Conservation (phyloP, 1,140 invertebrate genomes). For the Geopemphigus sp. region DNA sequence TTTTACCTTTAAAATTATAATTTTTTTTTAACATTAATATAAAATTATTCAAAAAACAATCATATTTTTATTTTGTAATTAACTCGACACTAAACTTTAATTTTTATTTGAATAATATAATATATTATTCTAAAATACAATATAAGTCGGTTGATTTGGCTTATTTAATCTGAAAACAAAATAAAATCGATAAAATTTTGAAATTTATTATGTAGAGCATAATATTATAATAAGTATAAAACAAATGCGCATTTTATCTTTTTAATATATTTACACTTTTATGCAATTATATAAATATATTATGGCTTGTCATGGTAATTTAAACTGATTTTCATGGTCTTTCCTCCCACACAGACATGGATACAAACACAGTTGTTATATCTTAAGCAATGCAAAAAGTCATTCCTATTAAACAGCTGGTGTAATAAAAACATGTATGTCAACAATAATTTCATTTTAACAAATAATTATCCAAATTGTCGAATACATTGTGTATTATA, state of each 20-base stretch:
- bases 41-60: too few species aligned
- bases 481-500: background rate
- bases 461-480: background rate
- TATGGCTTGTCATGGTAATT: background rate
- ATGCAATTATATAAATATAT: background rate
- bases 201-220: too few species aligned
- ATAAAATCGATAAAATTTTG: too few species aligned
- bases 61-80: too few species aligned
- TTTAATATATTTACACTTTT: background rate
- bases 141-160: too few species aligned
- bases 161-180: background rate
- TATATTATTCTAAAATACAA: background rate
- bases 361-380: background rate
- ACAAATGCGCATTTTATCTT: background rate
- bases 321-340: slow-evolving; percentile 27
- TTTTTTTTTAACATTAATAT: too few species aligned
- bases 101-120: too few species aligned
- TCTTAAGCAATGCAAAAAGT: background rate
- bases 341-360: background rate
- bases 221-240: too few species aligned
- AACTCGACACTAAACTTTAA: too few species aligned
- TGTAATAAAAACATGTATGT: background rate
- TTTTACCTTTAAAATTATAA: too few species aligned
- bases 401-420: background rate
- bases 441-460: background rate